These are phyloP conservation scores for Notarius quadriscutis DNA, from an alignment of 2,113 vertebrate genomes.

Conservation along the genomic window DNA sequence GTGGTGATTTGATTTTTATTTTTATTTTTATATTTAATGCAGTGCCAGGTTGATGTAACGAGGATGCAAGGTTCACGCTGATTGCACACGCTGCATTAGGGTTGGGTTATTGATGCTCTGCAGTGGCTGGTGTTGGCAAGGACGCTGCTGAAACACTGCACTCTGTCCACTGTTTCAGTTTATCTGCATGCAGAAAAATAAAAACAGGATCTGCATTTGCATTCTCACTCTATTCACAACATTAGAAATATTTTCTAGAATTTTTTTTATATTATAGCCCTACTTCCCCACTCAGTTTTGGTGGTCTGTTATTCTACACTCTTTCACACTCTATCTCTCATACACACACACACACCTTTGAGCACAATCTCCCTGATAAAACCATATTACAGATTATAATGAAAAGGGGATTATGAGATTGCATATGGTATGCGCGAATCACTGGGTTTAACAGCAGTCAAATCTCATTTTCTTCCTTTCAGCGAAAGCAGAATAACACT, in stretches of 20 bases:
- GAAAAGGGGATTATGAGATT: constrained; percentile 40
- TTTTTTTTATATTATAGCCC: not conserved
- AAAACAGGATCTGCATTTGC: not conserved
- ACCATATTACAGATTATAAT: constrained; percentile 36
- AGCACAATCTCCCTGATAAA: constrained; percentile 4
- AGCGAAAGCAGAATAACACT: constrained; percentile 15
- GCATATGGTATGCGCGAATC: constrained; percentile 12
- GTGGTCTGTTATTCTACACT: not conserved
- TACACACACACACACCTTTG: not conserved
- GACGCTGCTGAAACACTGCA: constrained; percentile 30
- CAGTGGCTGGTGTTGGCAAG: constrained; percentile 35
- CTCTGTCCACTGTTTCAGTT: constrained; percentile 19
- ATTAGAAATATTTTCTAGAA: not conserved
- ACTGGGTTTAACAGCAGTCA: not conserved
- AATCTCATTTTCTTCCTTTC: constrained; percentile 7
- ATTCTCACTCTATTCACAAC: not conserved
- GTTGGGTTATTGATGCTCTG: constrained; percentile 28
- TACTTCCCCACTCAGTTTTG: not conserved
- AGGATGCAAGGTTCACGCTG: not conserved
- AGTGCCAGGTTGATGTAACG: not conserved
- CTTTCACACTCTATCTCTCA: not conserved
- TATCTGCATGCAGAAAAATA: constrained; percentile 1
- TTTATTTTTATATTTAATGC: not conserved
- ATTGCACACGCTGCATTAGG: constrained; percentile 16
- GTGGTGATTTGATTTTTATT: not conserved